Evolutionary conservation across 2,113 vertebrate species (phyloP).

Genomic region (Marcusenius ussheri): DNA sequence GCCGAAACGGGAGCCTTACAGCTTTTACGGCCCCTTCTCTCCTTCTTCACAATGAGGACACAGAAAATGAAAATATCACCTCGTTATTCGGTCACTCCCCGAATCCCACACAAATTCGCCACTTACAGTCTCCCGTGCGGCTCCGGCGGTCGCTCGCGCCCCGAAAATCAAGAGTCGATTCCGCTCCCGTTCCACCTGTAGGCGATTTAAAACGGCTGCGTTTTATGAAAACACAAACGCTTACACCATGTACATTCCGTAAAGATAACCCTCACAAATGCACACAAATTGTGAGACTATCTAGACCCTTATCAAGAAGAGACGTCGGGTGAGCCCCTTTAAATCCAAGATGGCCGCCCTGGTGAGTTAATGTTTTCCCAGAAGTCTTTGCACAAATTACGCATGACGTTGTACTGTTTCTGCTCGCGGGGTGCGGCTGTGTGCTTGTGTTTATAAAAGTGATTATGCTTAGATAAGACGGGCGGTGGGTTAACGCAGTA

Average conservation of each 20-base stretch:
- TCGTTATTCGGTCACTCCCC: neutral
- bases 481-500: neutral
- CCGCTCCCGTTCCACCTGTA: neutral
- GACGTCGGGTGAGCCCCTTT: slow-evolving; percentile 16
- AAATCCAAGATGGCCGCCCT: slow-evolving; percentile 27
- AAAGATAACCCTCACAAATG: neutral
- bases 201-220: neutral
- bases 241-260: neutral
- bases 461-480: neutral
- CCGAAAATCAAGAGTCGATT: neutral
- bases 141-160: neutral
- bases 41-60: neutral
- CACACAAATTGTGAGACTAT: neutral
- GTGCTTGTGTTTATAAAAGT: neutral
- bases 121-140: neutral
- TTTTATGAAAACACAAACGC: neutral
- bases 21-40: neutral
- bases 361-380: slow-evolving; percentile 6
- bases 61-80: neutral
- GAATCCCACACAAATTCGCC: neutral
- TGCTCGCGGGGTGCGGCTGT: neutral
- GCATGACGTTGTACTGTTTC: slow-evolving; percentile 17
- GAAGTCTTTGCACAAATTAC: slow-evolving; percentile 13
- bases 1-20: neutral
- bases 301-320: neutral